Evolutionary conservation across 2,113 vertebrate species (phyloP).

Genomic region (Oreochromis tanganicae): DNA sequence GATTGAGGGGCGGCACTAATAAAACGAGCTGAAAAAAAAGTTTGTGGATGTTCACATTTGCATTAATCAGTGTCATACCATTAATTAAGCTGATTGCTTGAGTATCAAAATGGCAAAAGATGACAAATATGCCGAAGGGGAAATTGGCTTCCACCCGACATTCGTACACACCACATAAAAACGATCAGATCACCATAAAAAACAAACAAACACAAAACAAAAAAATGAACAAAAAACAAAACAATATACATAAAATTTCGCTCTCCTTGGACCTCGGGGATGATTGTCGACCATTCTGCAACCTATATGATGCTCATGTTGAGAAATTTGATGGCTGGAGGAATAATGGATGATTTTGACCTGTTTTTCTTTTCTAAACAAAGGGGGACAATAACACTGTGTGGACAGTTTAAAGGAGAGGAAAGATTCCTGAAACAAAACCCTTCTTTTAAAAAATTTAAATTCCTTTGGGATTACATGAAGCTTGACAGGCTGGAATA

Average conservation of each 20-base stretch:
- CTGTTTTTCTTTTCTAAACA: neutral
- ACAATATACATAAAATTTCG: rapidly evolving
- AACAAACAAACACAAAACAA: neutral
- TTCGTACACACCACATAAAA: neutral
- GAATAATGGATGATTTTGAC: neutral
- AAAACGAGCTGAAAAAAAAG: neutral
- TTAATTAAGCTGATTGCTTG: neutral
- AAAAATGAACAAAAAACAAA: neutral
- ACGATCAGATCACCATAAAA: neutral
- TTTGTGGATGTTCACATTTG: neutral
- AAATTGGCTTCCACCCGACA: neutral
- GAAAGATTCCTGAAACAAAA: neutral
- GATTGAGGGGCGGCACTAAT: neutral
- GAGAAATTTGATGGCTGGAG: neutral
- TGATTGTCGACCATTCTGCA: neutral
- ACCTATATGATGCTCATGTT: neutral
- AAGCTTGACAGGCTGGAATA: neutral
- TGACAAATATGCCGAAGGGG: neutral
- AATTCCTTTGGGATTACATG: neutral
- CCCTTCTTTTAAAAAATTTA: neutral
- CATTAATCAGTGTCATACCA: neutral
- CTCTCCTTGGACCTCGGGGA: neutral
- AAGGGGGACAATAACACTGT: neutral
- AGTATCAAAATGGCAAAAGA: neutral
- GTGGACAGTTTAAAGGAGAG: neutral